A percentile compares a stretch with the other conserved stretches of the same genome.
Evolutionary conservation across 1,140 invertebrate species (phyloP).

Genomic region (Phenacoccus solenopsis): DNA sequence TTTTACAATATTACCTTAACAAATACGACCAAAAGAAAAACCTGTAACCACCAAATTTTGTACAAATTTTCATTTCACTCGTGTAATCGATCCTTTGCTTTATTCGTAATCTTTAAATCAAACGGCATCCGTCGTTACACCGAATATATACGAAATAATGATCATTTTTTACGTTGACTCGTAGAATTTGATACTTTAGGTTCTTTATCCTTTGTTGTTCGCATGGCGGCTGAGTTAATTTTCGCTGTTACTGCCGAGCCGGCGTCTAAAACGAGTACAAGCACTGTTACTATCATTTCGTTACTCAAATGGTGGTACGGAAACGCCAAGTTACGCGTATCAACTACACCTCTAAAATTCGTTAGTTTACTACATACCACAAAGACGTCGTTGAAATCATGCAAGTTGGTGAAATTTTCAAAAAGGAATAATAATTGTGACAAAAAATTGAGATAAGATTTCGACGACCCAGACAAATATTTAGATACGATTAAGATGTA

Average conservation of each 20-base stretch:
- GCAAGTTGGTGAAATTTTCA: too few species aligned
- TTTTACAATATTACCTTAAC: not conserved
- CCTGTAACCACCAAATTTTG: not conserved
- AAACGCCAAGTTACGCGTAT: too few species aligned
- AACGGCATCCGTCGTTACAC: not conserved
- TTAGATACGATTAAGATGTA: too few species aligned
- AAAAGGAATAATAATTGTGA: too few species aligned
- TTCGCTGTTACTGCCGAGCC: not conserved
- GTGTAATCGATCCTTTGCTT: not conserved
- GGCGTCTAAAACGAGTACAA: not conserved
- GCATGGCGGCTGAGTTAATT: constrained; percentile 8
- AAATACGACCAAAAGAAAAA: not conserved
- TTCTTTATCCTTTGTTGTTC: constrained; percentile 10
- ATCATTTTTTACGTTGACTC: constrained; percentile 6
- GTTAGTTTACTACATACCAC: too few species aligned
- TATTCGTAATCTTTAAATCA: not conserved
- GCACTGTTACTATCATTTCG: too few species aligned
- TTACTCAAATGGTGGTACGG: too few species aligned
- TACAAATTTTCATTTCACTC: too few species aligned
- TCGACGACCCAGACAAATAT: too few species aligned
- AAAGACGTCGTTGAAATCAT: too few species aligned
- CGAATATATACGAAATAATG: not conserved
- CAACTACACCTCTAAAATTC: too few species aligned
- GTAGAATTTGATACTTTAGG: not conserved
- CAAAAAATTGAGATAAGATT: too few species aligned